phyloP scores from a whole-genome alignment of 2,113 vertebrate species.

The Romanogobio albipinnatus region DNA sequence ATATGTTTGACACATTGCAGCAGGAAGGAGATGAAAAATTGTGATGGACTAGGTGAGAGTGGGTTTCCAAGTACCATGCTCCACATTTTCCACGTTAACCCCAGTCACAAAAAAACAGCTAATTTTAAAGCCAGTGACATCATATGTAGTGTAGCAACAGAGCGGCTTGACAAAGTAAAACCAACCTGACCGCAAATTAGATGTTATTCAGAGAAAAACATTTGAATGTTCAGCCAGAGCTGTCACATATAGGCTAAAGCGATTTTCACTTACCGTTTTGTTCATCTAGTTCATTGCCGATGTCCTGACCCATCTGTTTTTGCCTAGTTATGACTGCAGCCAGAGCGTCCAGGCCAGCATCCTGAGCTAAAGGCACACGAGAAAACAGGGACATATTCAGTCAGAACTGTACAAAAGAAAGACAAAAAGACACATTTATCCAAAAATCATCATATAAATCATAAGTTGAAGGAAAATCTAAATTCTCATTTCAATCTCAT shows the following conservation, averaged over 20 bases:
- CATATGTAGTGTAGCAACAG: conserved; percentile 3
- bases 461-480: not conserved
- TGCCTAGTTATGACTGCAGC: conserved; percentile 90
- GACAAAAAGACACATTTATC: not conserved
- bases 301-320: conserved; percentile 96
- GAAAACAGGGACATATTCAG: not conserved
- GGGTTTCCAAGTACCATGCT: not conserved
- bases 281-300: conserved; percentile 94
- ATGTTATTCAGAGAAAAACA: conserved; percentile 11
- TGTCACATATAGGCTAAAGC: not conserved
- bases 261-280: conserved; percentile 87
- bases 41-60: not conserved
- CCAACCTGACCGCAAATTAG: conserved; percentile 10
- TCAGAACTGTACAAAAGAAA: not conserved
- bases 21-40: not conserved
- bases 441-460: not conserved
- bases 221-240: conserved; percentile 27
- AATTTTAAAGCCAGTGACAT: conserved; percentile 11
- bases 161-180: conserved; percentile 6
- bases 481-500: not conserved
- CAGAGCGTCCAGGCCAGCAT: conserved; percentile 91
- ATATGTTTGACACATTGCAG: not conserved
- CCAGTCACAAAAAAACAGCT: not conserved
- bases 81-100: conserved; percentile 6
- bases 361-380: conserved; percentile 81